A percentile compares a stretch with the other conserved stretches of the same genome.
These are phyloP conservation scores for Sinella curviseta DNA, from an alignment of 1,140 invertebrate species.

Conservation along the genomic window DNA sequence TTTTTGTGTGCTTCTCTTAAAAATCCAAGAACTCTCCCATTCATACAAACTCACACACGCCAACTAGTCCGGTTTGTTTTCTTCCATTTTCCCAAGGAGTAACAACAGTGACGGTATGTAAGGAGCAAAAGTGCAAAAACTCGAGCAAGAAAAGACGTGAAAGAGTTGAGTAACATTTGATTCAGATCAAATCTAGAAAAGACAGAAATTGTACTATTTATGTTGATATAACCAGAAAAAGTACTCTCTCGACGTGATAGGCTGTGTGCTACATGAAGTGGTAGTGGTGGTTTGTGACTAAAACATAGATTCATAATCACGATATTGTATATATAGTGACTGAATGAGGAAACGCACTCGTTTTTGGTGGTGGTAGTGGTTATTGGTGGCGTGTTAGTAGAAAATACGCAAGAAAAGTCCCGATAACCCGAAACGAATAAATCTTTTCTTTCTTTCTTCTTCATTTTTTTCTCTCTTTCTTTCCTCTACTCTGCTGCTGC, in stretches of 20 bases:
- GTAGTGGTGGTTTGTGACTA: neutral
- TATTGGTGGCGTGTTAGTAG: constrained; percentile 9
- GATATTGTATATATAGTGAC: neutral
- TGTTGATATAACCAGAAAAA: no score
- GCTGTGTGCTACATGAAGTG: no score
- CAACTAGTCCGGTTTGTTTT: no score
- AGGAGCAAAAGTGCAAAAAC: neutral
- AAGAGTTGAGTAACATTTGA: no score
- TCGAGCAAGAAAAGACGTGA: no score
- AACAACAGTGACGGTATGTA: no score
- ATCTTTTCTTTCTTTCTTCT: constrained; percentile 6
- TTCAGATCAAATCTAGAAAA: no score
- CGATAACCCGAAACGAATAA: constrained; percentile 24
- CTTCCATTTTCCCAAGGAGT: no score
- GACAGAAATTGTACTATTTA: no score
- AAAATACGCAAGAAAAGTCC: neutral
- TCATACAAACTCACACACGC: no score
- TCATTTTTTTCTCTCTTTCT: neutral
- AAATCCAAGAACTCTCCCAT: neutral
- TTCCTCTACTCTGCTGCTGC: neutral
- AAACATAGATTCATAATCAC: neutral
- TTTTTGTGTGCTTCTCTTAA: neutral
- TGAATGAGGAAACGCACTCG: neutral
- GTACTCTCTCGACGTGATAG: no score
- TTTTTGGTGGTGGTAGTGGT: constrained; percentile 16